Conservation (phyloP, 1,140 invertebrate genomes). For the Habropoda laboriosa region DNA sequence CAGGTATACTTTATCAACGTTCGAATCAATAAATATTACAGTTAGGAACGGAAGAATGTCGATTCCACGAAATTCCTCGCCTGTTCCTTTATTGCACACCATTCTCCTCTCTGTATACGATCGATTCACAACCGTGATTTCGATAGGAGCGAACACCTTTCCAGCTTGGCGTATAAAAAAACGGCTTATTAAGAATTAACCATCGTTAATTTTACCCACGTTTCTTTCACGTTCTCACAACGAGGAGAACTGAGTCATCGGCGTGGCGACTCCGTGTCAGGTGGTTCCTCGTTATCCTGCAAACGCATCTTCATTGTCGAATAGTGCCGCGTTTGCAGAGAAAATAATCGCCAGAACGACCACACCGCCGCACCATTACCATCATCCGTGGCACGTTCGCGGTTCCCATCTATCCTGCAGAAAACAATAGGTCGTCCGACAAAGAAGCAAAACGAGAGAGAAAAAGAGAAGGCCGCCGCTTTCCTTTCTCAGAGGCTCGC, state of each 20-base stretch:
- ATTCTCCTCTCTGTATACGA: too few relatives aligned
- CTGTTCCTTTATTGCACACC: too few relatives aligned
- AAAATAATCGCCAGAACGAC: conserved; percentile 58
- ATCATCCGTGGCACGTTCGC: conserved; percentile 18
- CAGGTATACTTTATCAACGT: neutral
- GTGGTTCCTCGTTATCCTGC: conserved; percentile 32
- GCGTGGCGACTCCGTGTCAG: conserved; percentile 1
- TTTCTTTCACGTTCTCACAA: neutral
- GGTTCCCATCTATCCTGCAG: conserved; percentile 60
- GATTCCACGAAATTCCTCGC: too few relatives aligned
- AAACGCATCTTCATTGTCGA: conserved; percentile 53
- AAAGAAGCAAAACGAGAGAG: conserved; percentile 40
- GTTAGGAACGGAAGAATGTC: neutral
- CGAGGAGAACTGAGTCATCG: conserved; percentile 9
- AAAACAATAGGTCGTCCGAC: conserved; percentile 62
- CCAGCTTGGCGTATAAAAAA: too few relatives aligned
- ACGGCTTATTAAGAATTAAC: too few relatives aligned
- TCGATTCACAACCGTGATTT: too few relatives aligned
- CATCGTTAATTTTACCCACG: neutral
- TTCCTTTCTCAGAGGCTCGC: conserved; percentile 66
- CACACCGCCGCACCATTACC: too few relatives aligned
- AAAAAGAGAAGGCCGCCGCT: conserved; percentile 59
- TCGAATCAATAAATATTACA: neutral
- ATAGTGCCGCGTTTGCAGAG: neutral
- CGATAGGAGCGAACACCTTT: too few relatives aligned